phyloP scores from a whole-genome alignment of 2,797 vertebrate species.

The Leptatherina wallacei region DNA sequence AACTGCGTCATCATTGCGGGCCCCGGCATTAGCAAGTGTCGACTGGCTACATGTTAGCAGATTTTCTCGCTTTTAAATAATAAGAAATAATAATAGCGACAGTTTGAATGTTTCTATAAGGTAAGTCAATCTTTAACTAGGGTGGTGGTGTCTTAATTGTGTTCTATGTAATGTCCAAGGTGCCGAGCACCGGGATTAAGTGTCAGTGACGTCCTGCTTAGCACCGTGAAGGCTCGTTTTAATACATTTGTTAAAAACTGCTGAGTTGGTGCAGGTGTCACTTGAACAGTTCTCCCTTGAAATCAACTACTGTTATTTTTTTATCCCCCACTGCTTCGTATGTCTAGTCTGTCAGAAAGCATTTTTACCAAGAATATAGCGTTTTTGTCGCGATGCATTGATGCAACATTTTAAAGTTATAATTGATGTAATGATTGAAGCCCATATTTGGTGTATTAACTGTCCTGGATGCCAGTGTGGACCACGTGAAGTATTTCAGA shows the following conservation, averaged over 20 bases:
- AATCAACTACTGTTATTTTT: too few relatives aligned
- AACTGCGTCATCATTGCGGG: constrained; percentile 63
- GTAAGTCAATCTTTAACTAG: background rate
- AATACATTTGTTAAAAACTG: background rate
- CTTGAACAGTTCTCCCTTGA: too few relatives aligned
- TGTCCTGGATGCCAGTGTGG: too few relatives aligned
- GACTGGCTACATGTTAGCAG: background rate
- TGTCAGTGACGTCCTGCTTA: background rate
- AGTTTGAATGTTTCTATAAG: constrained; percentile 36
- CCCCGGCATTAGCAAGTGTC: constrained; percentile 10
- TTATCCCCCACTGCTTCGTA: too few relatives aligned
- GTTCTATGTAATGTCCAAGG: background rate
- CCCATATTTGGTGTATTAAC: background rate
- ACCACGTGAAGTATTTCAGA: too few relatives aligned
- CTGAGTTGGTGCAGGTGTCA: too few relatives aligned
- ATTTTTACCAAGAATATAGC: too few relatives aligned
- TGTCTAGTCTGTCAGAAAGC: too few relatives aligned
- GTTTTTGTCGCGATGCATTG: too few relatives aligned
- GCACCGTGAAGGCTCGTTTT: background rate
- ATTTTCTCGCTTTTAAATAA: background rate
- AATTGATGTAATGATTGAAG: background rate
- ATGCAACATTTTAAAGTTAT: background rate
- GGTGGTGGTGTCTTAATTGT: fast-evolving
- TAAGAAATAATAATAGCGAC: fast-evolving
- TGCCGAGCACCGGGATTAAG: background rate